Evolutionary conservation across 2,888 invertebrate genomes (phyloP).

Genomic region (Pediacus dermestoides): DNA sequence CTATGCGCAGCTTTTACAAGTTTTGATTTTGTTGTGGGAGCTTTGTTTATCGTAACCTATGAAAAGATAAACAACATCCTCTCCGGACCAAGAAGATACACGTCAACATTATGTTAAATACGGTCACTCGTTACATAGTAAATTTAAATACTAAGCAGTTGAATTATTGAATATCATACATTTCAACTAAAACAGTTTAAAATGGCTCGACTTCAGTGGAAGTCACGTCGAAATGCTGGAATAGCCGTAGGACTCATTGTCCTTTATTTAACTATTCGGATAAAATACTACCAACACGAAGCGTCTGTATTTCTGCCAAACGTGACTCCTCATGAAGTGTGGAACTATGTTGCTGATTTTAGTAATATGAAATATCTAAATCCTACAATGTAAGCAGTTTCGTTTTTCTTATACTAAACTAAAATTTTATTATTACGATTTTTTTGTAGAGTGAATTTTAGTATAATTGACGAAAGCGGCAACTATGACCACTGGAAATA

Average conservation of each 20-base stretch:
- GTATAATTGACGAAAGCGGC: constrained; percentile 61
- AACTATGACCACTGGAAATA: constrained; percentile 69
- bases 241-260: constrained; percentile 31
- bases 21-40: constrained; percentile 3
- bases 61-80: not conserved
- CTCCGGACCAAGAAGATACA: too few species aligned
- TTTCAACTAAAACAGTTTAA: too few species aligned
- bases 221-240: constrained; percentile 32
- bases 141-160: too few species aligned
- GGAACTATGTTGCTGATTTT: constrained; percentile 75
- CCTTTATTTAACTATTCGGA: constrained; percentile 39
- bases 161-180: too few species aligned
- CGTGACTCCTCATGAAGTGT: constrained; percentile 58
- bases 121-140: too few species aligned
- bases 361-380: constrained; percentile 68
- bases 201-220: constrained; percentile 44
- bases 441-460: constrained; percentile 57
- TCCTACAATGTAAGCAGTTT: constrained; percentile 64
- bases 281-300: constrained; percentile 47
- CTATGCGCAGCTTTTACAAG: constrained; percentile 1
- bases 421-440: not conserved
- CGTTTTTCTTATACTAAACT: constrained; percentile 1
- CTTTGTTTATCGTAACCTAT: constrained; percentile 10
- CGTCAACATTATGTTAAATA: too few species aligned
- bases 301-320: constrained; percentile 54